Conservation (phyloP, 2,888 invertebrate genomes). For the Automeris io region DNA sequence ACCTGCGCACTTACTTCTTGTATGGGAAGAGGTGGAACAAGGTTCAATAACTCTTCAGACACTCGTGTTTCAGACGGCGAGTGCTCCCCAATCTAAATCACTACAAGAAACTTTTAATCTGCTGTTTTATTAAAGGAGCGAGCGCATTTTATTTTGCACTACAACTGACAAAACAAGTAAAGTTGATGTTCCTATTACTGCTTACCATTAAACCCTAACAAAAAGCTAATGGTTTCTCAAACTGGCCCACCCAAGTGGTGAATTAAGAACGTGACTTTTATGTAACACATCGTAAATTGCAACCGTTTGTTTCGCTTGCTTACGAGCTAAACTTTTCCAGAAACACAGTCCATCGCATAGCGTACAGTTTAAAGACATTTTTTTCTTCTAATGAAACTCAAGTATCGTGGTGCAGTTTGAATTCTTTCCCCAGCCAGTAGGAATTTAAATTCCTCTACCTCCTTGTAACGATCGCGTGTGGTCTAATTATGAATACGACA, state of each 20-base stretch:
- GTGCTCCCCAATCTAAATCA: slow-evolving; percentile 6
- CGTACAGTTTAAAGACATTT: slow-evolving; percentile 61
- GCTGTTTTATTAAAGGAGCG: neutral
- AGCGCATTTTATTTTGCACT: slow-evolving; percentile 1
- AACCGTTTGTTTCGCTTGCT: slow-evolving; percentile 48
- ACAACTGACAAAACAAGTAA: slow-evolving; percentile 48
- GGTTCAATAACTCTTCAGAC: no score
- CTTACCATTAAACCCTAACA: slow-evolving; percentile 59
- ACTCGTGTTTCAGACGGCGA: no score
- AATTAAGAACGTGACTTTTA: slow-evolving; percentile 55
- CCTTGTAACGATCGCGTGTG: slow-evolving; percentile 68
- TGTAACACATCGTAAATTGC: slow-evolving; percentile 67
- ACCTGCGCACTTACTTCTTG: no score
- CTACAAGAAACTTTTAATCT: neutral
- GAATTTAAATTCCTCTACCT: slow-evolving; percentile 67
- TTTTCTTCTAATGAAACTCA: slow-evolving; percentile 57
- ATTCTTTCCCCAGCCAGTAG: slow-evolving; percentile 62
- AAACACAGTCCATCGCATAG: slow-evolving; percentile 57
- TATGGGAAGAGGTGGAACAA: no score
- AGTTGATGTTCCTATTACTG: slow-evolving; percentile 42
- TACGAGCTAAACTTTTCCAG: slow-evolving; percentile 46
- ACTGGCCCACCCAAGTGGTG: slow-evolving; percentile 65
- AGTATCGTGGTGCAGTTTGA: slow-evolving; percentile 51
- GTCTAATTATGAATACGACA: slow-evolving; percentile 67
- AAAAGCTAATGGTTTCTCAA: slow-evolving; percentile 64